Percentiles rank a stretch among this genome's conserved stretches.
These are phyloP conservation scores for Parnassius smintheus DNA, from an alignment of 2,888 invertebrate genomes.

Conservation along the genomic window DNA sequence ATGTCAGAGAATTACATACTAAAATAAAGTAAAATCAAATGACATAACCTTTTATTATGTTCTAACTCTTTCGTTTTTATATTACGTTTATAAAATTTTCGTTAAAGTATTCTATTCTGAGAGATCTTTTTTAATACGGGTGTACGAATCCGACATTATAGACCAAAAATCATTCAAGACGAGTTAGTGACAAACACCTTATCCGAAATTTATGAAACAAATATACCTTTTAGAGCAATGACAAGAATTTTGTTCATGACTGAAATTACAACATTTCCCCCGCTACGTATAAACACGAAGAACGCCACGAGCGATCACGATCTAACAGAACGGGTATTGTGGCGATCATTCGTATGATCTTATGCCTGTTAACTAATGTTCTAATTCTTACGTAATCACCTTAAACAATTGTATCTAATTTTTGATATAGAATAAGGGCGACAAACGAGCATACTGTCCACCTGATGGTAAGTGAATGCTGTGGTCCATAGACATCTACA, in stretches of 20 bases:
- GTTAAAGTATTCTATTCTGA: too few species aligned
- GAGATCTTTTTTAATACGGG: too few species aligned
- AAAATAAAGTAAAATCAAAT: too few species aligned
- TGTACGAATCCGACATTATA: too few species aligned
- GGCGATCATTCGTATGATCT: conserved; percentile 31
- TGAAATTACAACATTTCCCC: conserved; percentile 40
- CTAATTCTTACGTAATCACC: conserved; percentile 26
- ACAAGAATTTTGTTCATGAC: conserved; percentile 36
- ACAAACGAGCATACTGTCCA: too few species aligned
- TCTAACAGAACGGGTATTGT: conserved; percentile 28
- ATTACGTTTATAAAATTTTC: too few species aligned
- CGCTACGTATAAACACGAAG: conserved; percentile 45
- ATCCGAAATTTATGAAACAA: conserved; percentile 1
- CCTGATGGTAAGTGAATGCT: too few species aligned
- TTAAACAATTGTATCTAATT: conserved; percentile 1
- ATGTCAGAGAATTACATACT: too few species aligned
- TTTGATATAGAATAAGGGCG: too few species aligned
- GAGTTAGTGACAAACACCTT: neutral
- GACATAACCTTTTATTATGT: too few species aligned
- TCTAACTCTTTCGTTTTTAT: too few species aligned
- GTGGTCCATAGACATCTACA: too few species aligned
- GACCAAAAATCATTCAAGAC: neutral
- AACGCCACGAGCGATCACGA: conserved; percentile 65
- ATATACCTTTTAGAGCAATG: conserved; percentile 24
- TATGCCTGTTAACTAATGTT: conserved; percentile 34